phyloP scores from a whole-genome alignment of 2,888 invertebrate genomes.

The Terebella lapidaria region DNA sequence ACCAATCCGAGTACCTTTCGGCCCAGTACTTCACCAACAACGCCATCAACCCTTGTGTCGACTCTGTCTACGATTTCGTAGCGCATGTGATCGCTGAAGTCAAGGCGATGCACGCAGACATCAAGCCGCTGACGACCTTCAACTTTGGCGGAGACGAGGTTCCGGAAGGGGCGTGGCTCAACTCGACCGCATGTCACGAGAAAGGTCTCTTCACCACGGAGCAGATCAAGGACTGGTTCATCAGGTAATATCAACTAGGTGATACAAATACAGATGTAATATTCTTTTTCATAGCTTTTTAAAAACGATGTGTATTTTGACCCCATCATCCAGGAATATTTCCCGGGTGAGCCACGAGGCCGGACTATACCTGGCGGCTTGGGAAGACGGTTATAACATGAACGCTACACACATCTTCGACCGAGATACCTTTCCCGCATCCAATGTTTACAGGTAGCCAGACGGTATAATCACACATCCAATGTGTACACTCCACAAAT shows the following conservation, averaged over 20 bases:
- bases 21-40: slow-evolving; percentile 39
- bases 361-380: slow-evolving; percentile 22
- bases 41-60: slow-evolving; percentile 42
- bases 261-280: too few species aligned
- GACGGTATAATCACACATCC: too few species aligned
- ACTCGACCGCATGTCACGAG: slow-evolving; percentile 35
- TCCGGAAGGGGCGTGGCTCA: slow-evolving; percentile 34
- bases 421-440: not conserved
- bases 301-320: too few species aligned
- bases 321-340: not conserved
- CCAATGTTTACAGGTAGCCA: not conserved
- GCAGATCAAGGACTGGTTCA: not conserved
- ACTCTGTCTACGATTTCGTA: slow-evolving; percentile 37
- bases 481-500: too few species aligned
- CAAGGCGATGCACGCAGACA: not conserved
- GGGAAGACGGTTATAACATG: slow-evolving; percentile 32
- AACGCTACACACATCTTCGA: not conserved
- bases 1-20: slow-evolving; percentile 31
- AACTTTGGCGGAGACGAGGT: slow-evolving; percentile 49
- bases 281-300: too few species aligned
- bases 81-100: slow-evolving; percentile 21
- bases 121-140: slow-evolving; percentile 30
- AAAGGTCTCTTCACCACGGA: not conserved
- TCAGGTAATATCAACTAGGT: too few species aligned
- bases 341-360: not conserved